Conservation (phyloP, 35 echinoderm and acorn worm genomes). For the Amphiura filiformis region DNA sequence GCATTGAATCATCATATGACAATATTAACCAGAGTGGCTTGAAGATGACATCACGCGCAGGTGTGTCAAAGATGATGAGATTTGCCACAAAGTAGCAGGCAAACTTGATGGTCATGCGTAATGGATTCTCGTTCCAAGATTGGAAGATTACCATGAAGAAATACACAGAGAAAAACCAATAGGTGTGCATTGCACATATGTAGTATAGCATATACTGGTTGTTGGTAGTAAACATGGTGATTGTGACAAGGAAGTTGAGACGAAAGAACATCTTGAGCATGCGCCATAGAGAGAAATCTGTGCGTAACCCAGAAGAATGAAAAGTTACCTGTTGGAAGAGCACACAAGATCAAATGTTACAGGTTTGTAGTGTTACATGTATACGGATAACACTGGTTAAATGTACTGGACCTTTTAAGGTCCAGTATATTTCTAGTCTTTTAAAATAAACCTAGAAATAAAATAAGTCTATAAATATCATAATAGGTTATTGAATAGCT, state of each 20-base stretch:
- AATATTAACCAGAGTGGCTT: slow-evolving; percentile 58
- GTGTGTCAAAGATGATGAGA: slow-evolving; percentile 58
- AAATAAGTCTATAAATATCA: no score
- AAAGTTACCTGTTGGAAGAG: slow-evolving; percentile 77
- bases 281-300: slow-evolving; percentile 71
- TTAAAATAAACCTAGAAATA: no score
- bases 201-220: slow-evolving; percentile 83
- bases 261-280: slow-evolving; percentile 79
- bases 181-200: slow-evolving; percentile 89
- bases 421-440: no score
- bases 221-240: slow-evolving; percentile 46
- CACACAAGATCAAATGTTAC: no score
- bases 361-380: no score
- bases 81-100: slow-evolving; percentile 55
- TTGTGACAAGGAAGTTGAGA: slow-evolving; percentile 66
- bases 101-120: slow-evolving; percentile 64
- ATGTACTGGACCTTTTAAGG: no score
- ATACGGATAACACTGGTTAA: no score
- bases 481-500: no score
- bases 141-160: slow-evolving; percentile 57
- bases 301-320: slow-evolving; percentile 85
- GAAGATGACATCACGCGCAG: slow-evolving; percentile 28
- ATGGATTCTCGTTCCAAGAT: slow-evolving; percentile 63
- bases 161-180: slow-evolving; percentile 77
- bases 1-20: slow-evolving; percentile 39